A percentile compares a stretch with the other conserved stretches of the same genome.
Evolutionary conservation across 2,113 vertebrate species (phyloP).

Genomic region (Microtus pennsylvanicus): DNA sequence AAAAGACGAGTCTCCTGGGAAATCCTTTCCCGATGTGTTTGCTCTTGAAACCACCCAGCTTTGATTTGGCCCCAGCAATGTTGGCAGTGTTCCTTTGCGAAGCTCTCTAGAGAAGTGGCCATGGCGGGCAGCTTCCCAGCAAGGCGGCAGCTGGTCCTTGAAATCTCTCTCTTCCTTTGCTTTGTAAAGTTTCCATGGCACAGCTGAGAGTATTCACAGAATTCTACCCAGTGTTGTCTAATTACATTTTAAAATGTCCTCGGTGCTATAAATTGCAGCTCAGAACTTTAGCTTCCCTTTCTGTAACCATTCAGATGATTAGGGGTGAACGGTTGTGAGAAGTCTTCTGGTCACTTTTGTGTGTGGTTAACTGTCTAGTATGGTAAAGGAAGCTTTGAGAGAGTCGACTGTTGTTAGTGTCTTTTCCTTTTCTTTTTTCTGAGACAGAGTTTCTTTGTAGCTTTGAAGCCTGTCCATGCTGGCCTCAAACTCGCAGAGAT

Average conservation of each 20-base stretch:
- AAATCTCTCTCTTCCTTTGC: conserved; percentile 47
- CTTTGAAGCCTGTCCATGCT: no score
- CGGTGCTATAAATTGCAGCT: conserved; percentile 39
- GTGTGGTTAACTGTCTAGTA: neutral
- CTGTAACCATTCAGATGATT: neutral
- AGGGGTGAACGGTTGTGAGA: neutral
- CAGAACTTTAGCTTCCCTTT: conserved; percentile 44
- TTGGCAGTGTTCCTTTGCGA: neutral
- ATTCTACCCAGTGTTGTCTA: conserved; percentile 56
- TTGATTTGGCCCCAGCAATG: neutral
- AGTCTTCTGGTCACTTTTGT: conserved; percentile 46
- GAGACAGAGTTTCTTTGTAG: no score
- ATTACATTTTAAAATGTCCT: conserved; percentile 65
- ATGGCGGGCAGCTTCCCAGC: neutral
- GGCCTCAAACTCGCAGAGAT: no score
- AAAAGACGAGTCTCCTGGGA: conserved; percentile 15
- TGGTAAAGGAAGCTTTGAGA: conserved; percentile 21
- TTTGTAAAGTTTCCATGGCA: conserved; percentile 65
- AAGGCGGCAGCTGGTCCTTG: conserved; percentile 54
- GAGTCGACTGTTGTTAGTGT: neutral
- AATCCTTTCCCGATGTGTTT: neutral
- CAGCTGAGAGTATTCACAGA: conserved; percentile 65
- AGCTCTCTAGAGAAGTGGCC: conserved; percentile 47
- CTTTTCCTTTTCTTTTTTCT: no score
- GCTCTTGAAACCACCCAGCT: neutral